Percentiles rank a stretch among this genome's conserved stretches.
These are phyloP conservation scores for Galerucella nymphaeae DNA, from an alignment of 2,888 invertebrate species.

Conservation along the genomic window DNA sequence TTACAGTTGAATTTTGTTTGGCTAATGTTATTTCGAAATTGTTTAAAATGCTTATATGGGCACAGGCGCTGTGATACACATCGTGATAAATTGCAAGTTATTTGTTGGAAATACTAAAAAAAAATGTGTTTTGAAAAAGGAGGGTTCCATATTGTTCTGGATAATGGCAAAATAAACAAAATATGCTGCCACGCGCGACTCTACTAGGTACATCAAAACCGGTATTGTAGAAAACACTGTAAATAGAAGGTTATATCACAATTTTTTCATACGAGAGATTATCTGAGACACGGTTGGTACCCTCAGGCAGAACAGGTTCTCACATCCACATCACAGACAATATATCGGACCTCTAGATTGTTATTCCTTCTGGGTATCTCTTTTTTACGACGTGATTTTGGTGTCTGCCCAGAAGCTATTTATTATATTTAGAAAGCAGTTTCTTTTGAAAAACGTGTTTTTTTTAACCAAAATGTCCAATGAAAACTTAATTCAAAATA, in stretches of 20 bases:
- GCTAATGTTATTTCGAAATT: neutral
- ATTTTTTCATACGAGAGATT: conserved; percentile 24
- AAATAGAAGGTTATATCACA: conserved; percentile 26
- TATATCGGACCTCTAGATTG: neutral
- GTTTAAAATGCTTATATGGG: neutral
- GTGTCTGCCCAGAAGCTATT: neutral
- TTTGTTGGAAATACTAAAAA: too few species aligned
- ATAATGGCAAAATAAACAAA: neutral
- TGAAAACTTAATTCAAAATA: too few species aligned
- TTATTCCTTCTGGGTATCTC: neutral
- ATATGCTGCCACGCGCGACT: conserved; percentile 20
- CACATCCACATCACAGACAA: neutral
- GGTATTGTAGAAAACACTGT: conserved; percentile 30
- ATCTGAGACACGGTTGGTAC: conserved; percentile 10
- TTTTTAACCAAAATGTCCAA: too few species aligned
- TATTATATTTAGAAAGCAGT: neutral
- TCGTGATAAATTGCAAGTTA: neutral
- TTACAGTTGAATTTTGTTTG: conserved; percentile 5
- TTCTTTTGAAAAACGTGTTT: too few species aligned
- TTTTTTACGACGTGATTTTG: neutral
- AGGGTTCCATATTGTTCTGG: too few species aligned
- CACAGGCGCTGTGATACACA: neutral
- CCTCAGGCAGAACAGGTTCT: conserved; percentile 26
- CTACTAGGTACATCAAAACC: conserved; percentile 13
- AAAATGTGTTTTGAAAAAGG: too few species aligned